Conservation (phyloP, 2,113 vertebrate genomes). For the Pavo muticus region DNA sequence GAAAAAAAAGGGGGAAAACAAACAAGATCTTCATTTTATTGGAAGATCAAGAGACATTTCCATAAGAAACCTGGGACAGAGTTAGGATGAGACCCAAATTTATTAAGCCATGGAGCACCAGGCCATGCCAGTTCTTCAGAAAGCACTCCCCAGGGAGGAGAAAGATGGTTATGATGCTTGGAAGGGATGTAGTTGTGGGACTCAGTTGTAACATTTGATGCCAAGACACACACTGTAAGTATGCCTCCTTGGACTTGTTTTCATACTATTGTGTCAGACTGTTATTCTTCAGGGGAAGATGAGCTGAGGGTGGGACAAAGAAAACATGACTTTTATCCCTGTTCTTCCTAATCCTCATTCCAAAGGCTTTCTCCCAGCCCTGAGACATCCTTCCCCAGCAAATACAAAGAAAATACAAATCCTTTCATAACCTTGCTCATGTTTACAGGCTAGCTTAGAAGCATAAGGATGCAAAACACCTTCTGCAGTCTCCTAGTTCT, state of each 20-base stretch:
- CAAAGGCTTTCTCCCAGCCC: neutral
- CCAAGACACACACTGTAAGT: constrained; percentile 50
- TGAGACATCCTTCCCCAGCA: neutral
- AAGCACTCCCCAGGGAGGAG: neutral
- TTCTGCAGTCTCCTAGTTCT: neutral
- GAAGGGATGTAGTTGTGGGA: neutral
- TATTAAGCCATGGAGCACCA: neutral
- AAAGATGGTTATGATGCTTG: neutral
- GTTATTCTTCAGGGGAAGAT: constrained; percentile 33
- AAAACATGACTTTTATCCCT: neutral
- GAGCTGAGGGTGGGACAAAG: constrained; percentile 8
- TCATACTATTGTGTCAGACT: neutral
- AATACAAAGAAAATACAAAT: neutral
- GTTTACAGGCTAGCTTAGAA: neutral
- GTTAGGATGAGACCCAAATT: neutral
- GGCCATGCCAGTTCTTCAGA: neutral
- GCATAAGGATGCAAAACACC: neutral
- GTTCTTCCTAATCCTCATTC: neutral
- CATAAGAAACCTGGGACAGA: neutral
- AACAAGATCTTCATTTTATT: neutral
- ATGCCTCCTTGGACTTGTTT: constrained; percentile 2
- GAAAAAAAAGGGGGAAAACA: neutral
- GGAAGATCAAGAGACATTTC: neutral
- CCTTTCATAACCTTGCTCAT: neutral
- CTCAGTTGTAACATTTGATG: neutral